Evolutionary conservation across 2,113 vertebrate species (phyloP), one percentile per base, ranked within the genome.

Genomic region (Pogona vitticeps): DNA sequence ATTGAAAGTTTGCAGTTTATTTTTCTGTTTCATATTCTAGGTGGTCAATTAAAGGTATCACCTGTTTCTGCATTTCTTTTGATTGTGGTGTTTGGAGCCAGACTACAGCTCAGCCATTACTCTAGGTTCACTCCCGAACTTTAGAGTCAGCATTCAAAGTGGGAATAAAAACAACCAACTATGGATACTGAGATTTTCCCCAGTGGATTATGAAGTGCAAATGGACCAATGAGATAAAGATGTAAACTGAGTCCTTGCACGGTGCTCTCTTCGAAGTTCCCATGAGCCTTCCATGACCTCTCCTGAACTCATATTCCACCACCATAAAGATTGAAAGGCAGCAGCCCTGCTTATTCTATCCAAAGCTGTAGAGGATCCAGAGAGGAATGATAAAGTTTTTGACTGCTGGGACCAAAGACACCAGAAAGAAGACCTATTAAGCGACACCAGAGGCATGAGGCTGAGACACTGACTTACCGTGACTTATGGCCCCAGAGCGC

Each of bases 381-480:
- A n/a, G n/a, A 61, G 65, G 17, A 26, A 26, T 5, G 12, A 9
- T 6, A 0, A 33, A 13, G 40, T 33, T 28, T 17, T 79, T 52
- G 23, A 38, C 58, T 23, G 72, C 1, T 3, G 52, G 67, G 10
- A 79, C 76, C 85, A 80, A 63, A 0, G 0, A 86, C 79, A 42
- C 40, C 7, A 0, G 73, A 67, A 58, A 67, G 13, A 70, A 88
- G 28, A 63, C 82, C 0, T 0, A 14, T 31, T 84, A 87, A 90
- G 91, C 92, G 87, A 67, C 89, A 89, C 91, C 81, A 0, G 89
- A 1, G 1, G 83, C 56, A 0, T 0, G 26, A 26, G 67, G 10
- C 42, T 67, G 65, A 78, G 82, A 1, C 33, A 6, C 17, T 85
- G 86, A 95, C 95, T 95, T 94, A 95, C 94, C 91, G 0, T 87